phyloP scores from a whole-genome alignment of 2,888 invertebrate species.

The Stenodema calcarata region DNA sequence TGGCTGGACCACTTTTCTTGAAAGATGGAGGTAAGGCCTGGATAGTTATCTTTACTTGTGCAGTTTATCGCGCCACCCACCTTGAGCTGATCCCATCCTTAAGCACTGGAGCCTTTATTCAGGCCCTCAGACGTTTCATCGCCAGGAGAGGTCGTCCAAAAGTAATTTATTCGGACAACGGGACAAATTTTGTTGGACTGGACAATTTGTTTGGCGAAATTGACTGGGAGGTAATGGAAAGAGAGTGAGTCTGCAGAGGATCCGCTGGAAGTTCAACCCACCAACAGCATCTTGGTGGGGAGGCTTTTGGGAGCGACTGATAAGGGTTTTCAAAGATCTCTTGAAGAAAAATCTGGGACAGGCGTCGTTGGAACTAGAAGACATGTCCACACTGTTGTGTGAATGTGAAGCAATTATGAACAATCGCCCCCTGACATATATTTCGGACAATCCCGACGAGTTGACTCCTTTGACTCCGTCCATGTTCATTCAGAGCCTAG shows the following conservation, averaged over 20 bases:
- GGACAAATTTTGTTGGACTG: conserved; percentile 9
- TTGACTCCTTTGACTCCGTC: not conserved
- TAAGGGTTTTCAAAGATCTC: not conserved
- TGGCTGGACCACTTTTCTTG: conserved; percentile 57
- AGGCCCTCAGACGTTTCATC: conserved; percentile 57
- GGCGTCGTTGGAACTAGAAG: not conserved
- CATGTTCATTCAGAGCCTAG: not conserved
- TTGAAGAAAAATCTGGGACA: not conserved
- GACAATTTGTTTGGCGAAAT: not conserved
- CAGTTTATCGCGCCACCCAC: conserved; percentile 59
- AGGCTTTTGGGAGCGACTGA: not conserved
- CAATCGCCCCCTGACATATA: not conserved
- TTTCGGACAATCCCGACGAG: not conserved
- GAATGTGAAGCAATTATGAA: not conserved
- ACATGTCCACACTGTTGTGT: not conserved
- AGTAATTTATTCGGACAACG: not conserved
- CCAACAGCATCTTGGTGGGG: conserved; percentile 5
- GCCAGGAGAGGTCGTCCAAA: conserved; percentile 55
- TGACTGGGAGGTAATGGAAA: conserved; percentile 24
- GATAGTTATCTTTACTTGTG: conserved; percentile 59
- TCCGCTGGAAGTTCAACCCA: not conserved
- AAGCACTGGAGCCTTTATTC: conserved; percentile 57
- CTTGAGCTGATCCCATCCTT: conserved; percentile 58
- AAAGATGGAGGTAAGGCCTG: conserved; percentile 54
- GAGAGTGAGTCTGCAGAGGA: not conserved